Evolutionary conservation across 2,113 vertebrate species (phyloP), one percentile per base, ranked within the genome.

Genomic region (Cyprinodon variegatus): DNA sequence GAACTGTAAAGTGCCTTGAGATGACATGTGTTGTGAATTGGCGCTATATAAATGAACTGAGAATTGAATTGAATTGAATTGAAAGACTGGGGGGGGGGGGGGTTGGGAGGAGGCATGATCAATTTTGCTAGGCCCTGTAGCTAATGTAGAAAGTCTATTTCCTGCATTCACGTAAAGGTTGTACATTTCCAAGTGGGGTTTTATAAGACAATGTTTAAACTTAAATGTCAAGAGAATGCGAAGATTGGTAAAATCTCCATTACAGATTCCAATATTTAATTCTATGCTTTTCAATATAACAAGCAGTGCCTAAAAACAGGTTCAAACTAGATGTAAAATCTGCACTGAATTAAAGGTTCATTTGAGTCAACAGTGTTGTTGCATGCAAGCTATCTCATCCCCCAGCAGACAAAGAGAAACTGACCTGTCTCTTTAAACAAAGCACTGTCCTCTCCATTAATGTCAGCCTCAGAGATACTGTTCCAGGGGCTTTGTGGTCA

Each of bases 401-500:
- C 46, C 37, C 74, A 64, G 68, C 83, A 78, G 82, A 86, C 57
- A 74, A 77, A 84, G 77, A 85, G 20, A 84, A 89, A 88, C 81
- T 78, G 80, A 86, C 85, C 85, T 88, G 84, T 86, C 90, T 86
- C 86, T 92, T 90, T 90, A 91, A 92, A 90, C 22, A 61, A 74
- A 85, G 43, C 72, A 74, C 67, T 72, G 73, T 70, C 69, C 79
- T 82, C 86, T 78, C 89, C 89, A 92, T 92, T 92, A 91, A 89
- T 90, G 89, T 88, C 91, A 92, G 83, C 86, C 65, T 72, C 20
- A 50, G 75, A 91, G 90, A 91, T 93, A 92, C 48, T 72, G 79
- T 84, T 80, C 81, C 85, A 57, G 68, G 59, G 66, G 88, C 87
- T 91, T 88, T 91, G 92, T 94, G 92, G 92, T 86, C 91, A 83